Evolutionary conservation across 1,140 invertebrate species (phyloP).

Genomic region (Pseudomyrmex flavicornis): DNA sequence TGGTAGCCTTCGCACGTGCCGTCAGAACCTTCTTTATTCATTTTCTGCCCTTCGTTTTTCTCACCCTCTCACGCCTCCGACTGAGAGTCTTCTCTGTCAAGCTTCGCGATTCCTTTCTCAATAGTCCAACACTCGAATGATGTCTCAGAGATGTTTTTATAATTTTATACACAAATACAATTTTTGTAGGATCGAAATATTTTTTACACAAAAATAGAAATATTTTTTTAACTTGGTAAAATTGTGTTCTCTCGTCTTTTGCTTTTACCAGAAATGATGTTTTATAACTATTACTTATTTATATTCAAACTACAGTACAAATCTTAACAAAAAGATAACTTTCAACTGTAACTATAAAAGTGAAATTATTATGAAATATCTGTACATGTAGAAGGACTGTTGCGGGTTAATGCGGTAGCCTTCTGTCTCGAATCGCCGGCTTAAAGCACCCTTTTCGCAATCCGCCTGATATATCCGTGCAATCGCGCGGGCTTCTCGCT

Average conservation of each 20-base stretch:
- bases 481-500: conserved; percentile 61
- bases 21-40: conserved; percentile 71
- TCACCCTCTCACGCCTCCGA: conserved; percentile 59
- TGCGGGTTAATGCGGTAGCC: conserved; percentile 37
- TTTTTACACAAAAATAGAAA: background rate
- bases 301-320: background rate
- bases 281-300: background rate
- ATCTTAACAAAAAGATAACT: background rate
- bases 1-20: conserved; percentile 79
- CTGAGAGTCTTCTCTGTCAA: conserved; percentile 47
- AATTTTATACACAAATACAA: conserved; percentile 9
- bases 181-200: background rate
- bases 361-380: conserved; percentile 13
- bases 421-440: conserved; percentile 52
- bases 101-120: conserved; percentile 25
- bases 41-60: conserved; percentile 68
- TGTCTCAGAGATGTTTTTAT: background rate
- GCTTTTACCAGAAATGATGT: no score
- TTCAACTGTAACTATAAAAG: conserved; percentile 8
- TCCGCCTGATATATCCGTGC: conserved; percentile 54
- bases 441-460: conserved; percentile 61
- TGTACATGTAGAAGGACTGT: conserved; percentile 25
- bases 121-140: background rate
- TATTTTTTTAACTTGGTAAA: background rate
- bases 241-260: background rate